Percentiles rank a stretch among this genome's conserved stretches.
phyloP scores from a whole-genome alignment of 2,888 invertebrate genomes.

The Monochamus alternatus region DNA sequence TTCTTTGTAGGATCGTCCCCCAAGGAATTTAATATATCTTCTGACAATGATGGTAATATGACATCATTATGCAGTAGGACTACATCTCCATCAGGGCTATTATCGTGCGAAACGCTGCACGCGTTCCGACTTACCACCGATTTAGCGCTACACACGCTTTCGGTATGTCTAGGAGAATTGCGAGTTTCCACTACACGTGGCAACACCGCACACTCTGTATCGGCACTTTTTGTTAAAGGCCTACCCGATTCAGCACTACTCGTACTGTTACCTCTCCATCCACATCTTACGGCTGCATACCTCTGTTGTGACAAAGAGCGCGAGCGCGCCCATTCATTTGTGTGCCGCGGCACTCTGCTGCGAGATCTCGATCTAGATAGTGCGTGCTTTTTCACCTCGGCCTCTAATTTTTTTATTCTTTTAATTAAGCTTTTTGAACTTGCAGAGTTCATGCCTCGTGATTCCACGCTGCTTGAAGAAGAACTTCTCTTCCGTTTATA shows the following conservation, averaged over 20 bases:
- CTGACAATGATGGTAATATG: background rate
- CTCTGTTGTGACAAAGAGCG: background rate
- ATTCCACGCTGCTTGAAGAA: background rate
- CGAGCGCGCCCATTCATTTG: background rate
- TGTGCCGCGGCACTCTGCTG: conserved; percentile 4
- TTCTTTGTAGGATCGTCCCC: background rate
- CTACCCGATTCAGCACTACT: too few relatives aligned
- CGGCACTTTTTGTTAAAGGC: too few relatives aligned
- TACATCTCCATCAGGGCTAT: background rate
- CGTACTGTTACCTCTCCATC: background rate
- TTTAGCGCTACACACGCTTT: background rate
- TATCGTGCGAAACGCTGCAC: background rate
- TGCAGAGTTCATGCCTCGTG: background rate
- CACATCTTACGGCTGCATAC: background rate
- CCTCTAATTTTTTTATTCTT: background rate
- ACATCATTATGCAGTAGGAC: background rate
- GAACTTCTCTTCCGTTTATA: background rate
- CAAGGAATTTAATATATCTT: conserved; percentile 2
- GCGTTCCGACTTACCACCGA: background rate
- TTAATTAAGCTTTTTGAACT: background rate
- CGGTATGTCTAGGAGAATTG: background rate
- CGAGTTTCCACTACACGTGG: too few relatives aligned
- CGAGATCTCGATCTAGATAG: background rate
- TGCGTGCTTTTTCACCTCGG: background rate
- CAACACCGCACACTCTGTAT: too few relatives aligned